Percentiles rank a stretch among this genome's conserved stretches.
phyloP scores from a whole-genome alignment of 2,888 invertebrate genomes.

The Diaphora mendica region DNA sequence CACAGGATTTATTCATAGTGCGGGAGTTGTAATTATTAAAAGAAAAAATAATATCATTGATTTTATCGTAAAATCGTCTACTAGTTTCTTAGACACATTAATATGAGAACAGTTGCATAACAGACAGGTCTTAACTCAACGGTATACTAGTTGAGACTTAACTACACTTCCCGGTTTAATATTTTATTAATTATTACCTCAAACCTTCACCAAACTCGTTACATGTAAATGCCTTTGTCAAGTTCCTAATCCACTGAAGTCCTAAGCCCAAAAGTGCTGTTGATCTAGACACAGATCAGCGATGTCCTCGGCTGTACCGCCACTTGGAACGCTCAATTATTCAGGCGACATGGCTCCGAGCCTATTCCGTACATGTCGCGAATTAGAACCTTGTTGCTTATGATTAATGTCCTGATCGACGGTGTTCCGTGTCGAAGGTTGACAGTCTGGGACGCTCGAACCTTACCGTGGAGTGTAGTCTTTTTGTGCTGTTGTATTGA shows the following conservation, averaged over 20 bases:
- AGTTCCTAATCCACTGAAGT: constrained; percentile 2
- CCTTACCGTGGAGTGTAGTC: constrained; percentile 8
- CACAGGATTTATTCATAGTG: no score
- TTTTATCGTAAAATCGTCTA: no score
- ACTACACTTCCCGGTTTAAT: neutral
- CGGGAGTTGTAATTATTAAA: no score
- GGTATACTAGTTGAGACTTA: no score
- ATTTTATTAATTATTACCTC: neutral
- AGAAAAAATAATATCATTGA: no score
- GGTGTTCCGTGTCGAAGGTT: constrained; percentile 38
- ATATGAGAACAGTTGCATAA: no score
- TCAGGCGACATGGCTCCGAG: constrained; percentile 36
- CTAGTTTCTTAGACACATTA: no score
- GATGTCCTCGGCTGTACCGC: constrained; percentile 1
- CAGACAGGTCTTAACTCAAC: no score
- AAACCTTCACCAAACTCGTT: neutral
- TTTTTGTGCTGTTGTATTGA: constrained; percentile 2
- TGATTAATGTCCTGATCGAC: constrained; percentile 50
- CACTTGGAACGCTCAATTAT: constrained; percentile 41
- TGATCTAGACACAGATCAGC: constrained; percentile 2
- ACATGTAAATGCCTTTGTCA: neutral
- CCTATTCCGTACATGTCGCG: constrained; percentile 37
- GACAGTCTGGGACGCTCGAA: constrained; percentile 33
- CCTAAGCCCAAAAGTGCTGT: neutral
- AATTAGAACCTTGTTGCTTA: constrained; percentile 47